Evolutionary conservation across 2,888 invertebrate species (phyloP).

Genomic region (Lumbricus terrestris): DNA sequence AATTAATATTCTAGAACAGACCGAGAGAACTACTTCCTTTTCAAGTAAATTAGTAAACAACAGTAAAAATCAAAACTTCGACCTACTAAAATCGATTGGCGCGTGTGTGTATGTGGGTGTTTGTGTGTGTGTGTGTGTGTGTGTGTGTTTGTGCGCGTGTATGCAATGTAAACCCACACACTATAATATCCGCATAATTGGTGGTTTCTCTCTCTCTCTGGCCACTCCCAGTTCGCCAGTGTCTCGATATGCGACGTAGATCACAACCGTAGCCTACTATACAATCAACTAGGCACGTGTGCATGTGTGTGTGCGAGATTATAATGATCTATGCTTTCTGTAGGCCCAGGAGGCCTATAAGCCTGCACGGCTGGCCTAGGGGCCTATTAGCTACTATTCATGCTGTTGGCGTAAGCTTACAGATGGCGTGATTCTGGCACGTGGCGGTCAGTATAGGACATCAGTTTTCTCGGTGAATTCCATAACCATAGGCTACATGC

Average conservation of each 20-base stretch:
- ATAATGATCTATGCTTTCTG: not conserved
- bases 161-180: not conserved
- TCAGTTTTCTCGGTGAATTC: not conserved
- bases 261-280: not conserved
- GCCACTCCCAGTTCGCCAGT: not conserved
- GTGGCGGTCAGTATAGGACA: not conserved
- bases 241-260: not conserved
- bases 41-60: not conserved
- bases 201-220: not conserved
- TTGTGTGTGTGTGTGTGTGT: no score
- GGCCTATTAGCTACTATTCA: not conserved
- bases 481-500: no score
- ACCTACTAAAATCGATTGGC: not conserved
- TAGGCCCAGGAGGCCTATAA: not conserved
- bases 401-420: not conserved
- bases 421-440: not conserved
- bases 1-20: not conserved
- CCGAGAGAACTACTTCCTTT: not conserved
- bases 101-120: no score
- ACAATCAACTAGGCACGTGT: no score
- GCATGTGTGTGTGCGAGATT: no score
- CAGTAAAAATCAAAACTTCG: not conserved
- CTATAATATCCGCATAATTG: not conserved
- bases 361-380: no score
- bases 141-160: no score